Evolutionary conservation across 1,140 invertebrate genomes (phyloP), one percentile per base, ranked within the genome.

Genomic region (Lasioglossum albipes): DNA sequence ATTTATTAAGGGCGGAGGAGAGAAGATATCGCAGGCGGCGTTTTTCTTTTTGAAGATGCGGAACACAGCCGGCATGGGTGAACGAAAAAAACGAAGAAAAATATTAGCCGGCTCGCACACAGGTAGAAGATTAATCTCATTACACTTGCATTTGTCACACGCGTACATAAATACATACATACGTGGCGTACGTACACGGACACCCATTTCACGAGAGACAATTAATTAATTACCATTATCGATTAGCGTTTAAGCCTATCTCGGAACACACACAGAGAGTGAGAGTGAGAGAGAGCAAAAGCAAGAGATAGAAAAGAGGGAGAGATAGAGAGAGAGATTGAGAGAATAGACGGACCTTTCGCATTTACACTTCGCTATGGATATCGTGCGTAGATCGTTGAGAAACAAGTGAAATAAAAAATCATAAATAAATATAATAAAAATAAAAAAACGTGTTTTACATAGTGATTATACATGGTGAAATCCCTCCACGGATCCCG

Each of bases 201-300:
- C 73, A 75, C 76, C 67, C 72, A 79, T 42, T 49, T 73, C 72
- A 74, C 64, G 67, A 57, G 74, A 69, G 52, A 31, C 78, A 75
- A 84, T 90, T 81, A 83, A 36, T 84, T 84, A 87, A 54, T 82
- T 79, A 88, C 84, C 81, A 90, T 85, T 90, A 92, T 91, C 91
- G 90, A 91, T 91, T 92, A 92, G 90, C 89, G 76, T 89, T 85
- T 89, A 91, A 90, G 88, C 81, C 70, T 86, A 80, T 82, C 62
- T 84, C 76, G 61, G 62, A 45, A 52, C 20, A 64, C 27, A 65
- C 57, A 59, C 57, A 59, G 0, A 54, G 36, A 36, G 36, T 36
- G 36, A 36, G 36, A 36, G 5, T 36, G 36, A 36, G 36, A 36
- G 36, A 36, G 36, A 36, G 36, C 27, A 27, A 27, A 27, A 36